phyloP scores from a whole-genome alignment of 1,140 invertebrate genomes.

The Tachypleus tridentatus region DNA sequence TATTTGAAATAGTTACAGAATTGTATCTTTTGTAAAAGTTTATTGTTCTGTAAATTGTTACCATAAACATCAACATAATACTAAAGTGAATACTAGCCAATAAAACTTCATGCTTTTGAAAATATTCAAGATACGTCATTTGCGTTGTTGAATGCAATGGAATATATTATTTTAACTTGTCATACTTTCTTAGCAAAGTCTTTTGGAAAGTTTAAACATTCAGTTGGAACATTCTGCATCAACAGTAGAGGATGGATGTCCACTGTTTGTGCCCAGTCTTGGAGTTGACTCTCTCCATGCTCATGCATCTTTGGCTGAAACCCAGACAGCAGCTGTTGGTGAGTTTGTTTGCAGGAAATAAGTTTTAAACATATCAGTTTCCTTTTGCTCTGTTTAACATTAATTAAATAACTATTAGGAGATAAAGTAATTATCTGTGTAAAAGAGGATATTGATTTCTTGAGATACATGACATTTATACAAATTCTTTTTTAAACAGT shows the following conservation, averaged over 20 bases:
- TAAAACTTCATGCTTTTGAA: no score
- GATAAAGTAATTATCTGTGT: no score
- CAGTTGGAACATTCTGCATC: conserved; percentile 30
- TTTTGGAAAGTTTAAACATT: conserved; percentile 23
- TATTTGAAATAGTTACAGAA: conserved; percentile 1
- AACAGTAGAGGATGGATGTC: conserved; percentile 27
- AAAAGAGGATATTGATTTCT: no score
- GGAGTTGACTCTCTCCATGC: conserved; percentile 32
- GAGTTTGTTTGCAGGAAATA: neutral
- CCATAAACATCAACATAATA: no score
- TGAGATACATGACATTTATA: no score
- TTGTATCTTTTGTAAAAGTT: neutral
- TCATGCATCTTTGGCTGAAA: conserved; percentile 27
- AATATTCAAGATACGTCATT: conserved; percentile 1
- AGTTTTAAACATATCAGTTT: no score
- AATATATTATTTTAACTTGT: neutral
- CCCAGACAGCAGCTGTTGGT: conserved; percentile 25
- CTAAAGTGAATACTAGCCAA: no score
- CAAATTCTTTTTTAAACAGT: no score
- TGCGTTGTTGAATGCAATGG: conserved; percentile 6
- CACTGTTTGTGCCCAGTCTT: conserved; percentile 28
- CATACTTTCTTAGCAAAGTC: conserved; percentile 10
- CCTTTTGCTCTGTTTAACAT: no score
- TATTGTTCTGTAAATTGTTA: no score
- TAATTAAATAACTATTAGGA: no score